Evolutionary conservation across 2,113 vertebrate species (phyloP).

Genomic region (Pteropus alecto): DNA sequence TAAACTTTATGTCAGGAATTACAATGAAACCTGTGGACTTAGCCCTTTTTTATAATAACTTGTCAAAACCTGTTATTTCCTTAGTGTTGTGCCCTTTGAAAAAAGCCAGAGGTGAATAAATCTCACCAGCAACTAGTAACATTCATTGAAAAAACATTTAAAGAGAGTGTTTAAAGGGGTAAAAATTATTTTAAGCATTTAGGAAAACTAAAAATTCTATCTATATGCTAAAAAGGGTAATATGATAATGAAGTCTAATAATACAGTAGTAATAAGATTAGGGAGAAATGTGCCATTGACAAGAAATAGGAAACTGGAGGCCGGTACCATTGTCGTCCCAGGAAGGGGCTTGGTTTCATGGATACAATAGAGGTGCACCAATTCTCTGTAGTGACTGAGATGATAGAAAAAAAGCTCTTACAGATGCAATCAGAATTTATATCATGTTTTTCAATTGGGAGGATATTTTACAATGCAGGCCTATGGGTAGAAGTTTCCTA

Average conservation of each 20-base stretch:
- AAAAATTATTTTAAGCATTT: constrained; percentile 55
- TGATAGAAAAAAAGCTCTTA: not conserved
- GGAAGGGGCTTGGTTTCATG: not conserved
- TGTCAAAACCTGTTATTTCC: constrained; percentile 34
- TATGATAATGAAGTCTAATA: constrained; percentile 35
- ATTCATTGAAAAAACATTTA: constrained; percentile 21
- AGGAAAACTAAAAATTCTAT: constrained; percentile 18
- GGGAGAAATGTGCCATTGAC: not conserved
- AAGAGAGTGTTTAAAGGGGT: not conserved
- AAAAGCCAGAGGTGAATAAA: not conserved
- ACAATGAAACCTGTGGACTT: not conserved
- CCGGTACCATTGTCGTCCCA: not conserved
- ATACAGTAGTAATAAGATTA: not conserved
- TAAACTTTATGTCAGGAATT: not conserved
- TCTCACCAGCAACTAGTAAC: not conserved
- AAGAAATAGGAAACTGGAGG: not conserved
- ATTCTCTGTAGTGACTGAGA: not conserved
- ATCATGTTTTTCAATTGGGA: not conserved
- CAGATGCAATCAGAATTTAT: not conserved
- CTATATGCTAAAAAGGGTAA: constrained; percentile 33
- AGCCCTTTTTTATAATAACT: constrained; percentile 8
- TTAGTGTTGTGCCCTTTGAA: not conserved
- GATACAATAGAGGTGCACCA: not conserved
- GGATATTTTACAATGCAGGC: not conserved
- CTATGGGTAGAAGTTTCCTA: not conserved